These are phyloP conservation scores for Poecilia velifera DNA, from an alignment of 2,797 vertebrate genomes.

Conservation along the genomic window DNA sequence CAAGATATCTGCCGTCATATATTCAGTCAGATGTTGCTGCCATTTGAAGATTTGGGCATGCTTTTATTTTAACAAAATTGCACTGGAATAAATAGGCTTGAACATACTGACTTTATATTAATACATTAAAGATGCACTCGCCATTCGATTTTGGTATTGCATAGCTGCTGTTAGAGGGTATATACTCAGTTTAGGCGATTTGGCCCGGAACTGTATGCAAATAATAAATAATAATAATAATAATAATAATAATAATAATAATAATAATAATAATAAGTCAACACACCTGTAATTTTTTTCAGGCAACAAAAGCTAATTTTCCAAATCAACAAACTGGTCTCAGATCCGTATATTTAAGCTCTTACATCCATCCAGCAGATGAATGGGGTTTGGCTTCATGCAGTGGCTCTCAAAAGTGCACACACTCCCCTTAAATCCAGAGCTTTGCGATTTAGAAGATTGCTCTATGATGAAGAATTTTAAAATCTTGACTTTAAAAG, in stretches of 20 bases:
- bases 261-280: constrained; percentile 11
- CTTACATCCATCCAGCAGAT: constrained; percentile 44
- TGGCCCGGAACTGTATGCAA: constrained; percentile 26
- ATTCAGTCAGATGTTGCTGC: constrained; percentile 1
- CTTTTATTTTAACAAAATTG: constrained; percentile 53
- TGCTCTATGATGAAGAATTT: not conserved
- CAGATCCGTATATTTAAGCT: constrained; percentile 35
- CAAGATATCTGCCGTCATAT: not conserved
- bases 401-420: not conserved
- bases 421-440: not conserved
- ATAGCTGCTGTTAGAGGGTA: constrained; percentile 72
- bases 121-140: constrained; percentile 69
- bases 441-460: not conserved
- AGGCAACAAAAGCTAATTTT: constrained; percentile 17
- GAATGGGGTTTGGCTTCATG: not conserved
- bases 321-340: constrained; percentile 32
- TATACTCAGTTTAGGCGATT: constrained; percentile 46
- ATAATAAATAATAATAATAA: constrained; percentile 16
- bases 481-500: not conserved
- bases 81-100: constrained; percentile 43
- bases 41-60: constrained; percentile 58
- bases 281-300: constrained; percentile 14
- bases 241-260: constrained; percentile 5
- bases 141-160: constrained; percentile 77
- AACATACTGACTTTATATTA: constrained; percentile 32